phyloP scores from a whole-genome alignment of 1,140 invertebrate genomes.

The Meloidogyne floridensis region DNA sequence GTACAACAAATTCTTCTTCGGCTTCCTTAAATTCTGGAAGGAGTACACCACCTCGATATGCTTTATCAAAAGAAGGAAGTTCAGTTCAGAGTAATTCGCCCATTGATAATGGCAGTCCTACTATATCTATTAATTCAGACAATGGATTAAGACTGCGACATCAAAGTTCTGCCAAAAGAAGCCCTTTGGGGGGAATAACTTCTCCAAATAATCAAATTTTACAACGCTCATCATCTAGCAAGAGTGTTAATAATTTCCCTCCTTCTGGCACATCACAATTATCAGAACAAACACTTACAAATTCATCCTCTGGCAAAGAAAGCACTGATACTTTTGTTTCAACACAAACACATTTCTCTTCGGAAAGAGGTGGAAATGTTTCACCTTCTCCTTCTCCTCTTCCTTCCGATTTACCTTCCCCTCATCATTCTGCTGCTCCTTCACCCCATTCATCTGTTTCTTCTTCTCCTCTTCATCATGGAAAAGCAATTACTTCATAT shows the following conservation, averaged over 20 bases:
- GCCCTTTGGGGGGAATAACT: neutral
- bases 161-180: neutral
- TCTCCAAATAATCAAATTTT: neutral
- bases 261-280: no score
- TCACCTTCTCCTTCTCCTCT: no score
- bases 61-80: constrained; percentile 9
- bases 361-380: neutral
- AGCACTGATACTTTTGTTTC: neutral
- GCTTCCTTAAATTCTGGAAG: neutral
- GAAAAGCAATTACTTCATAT: neutral
- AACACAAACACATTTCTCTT: neutral
- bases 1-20: constrained; percentile 3
- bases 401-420: neutral
- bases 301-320: constrained; percentile 1
- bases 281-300: no score
- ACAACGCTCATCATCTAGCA: neutral
- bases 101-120: neutral
- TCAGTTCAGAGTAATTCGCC: constrained; percentile 1
- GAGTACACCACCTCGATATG: neutral
- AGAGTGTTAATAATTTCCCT: neutral
- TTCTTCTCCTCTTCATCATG: neutral
- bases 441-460: neutral
- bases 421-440: neutral
- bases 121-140: neutral
- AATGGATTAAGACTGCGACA: neutral